These are phyloP conservation scores for Oxygymnocypris stewartii DNA, from an alignment of 2,113 vertebrate genomes.

Conservation along the genomic window DNA sequence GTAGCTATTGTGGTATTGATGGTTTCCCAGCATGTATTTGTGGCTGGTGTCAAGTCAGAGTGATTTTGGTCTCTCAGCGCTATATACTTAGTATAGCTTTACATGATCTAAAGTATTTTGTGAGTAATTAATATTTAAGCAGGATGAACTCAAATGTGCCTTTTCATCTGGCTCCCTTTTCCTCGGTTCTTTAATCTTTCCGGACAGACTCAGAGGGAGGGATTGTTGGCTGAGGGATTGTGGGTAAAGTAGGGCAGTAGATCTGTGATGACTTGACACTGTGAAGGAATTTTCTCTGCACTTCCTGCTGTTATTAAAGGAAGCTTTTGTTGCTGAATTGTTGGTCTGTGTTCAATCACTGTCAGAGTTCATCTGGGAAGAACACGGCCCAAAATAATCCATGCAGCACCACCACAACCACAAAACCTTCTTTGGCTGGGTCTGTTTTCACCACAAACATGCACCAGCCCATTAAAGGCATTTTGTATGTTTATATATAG, in stretches of 20 bases:
- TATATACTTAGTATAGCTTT: neutral
- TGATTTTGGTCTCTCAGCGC: neutral
- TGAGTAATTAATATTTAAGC: neutral
- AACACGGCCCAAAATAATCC: neutral
- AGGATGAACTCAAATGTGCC: neutral
- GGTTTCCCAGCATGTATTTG: neutral
- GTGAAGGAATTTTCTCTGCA: constrained; percentile 24
- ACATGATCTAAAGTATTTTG: neutral
- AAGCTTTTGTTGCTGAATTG: constrained; percentile 16
- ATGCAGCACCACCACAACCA: neutral
- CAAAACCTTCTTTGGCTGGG: neutral
- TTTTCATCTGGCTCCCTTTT: neutral
- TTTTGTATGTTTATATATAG: neutral
- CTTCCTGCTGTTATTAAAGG: constrained; percentile 24
- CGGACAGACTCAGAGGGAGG: neutral
- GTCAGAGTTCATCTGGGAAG: constrained; percentile 9
- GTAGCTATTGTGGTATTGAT: neutral
- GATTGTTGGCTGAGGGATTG: constrained; percentile 1
- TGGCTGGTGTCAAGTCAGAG: neutral
- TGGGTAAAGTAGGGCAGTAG: constrained; percentile 12
- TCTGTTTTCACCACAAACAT: neutral
- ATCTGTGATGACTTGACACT: neutral
- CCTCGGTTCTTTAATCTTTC: neutral
- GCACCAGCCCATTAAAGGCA: neutral
- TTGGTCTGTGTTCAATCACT: constrained; percentile 24